Evolutionary conservation across 2,113 vertebrate species (phyloP), one percentile per base, ranked within the genome.

Genomic region (Synchiropus splendidus): DNA sequence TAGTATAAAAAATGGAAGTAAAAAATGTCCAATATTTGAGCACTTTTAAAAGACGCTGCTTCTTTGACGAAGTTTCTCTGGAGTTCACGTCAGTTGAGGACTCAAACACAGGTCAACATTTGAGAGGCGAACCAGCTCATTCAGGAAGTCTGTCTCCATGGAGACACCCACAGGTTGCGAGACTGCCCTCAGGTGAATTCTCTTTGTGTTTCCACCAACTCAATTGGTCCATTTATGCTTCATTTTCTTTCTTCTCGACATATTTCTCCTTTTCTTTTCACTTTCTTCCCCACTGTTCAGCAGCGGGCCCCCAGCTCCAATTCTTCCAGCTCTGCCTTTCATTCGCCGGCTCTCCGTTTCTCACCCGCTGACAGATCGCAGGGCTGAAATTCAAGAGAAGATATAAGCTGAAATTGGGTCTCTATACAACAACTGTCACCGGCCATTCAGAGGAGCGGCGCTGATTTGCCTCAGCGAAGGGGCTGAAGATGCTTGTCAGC

Each of bases 201-300:
- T 69, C 70, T 46, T 65, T 61, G 45, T 53, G 68, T 53, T 58
- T 74, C 56, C 12, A 1, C 43, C 41, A 43, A 43, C 57, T 63
- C 55, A 77, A 74, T 67, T 59, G 71, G 55, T 68, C 66, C 61
- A 72, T 77, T 81, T 78, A 73, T 58, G 61, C 74, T 74, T 75
- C 67, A 66, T 79, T 76, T 64, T 72, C 66, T 70, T 54, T 68
- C 55, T 56, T 67, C 67, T 78, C 72, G 65, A 73, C 39, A 61
- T 78, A 57, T 74, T 63, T 68, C 48, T 67, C 40, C 71, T 51
- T 58, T 62, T 65, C 60, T 64, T 49, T 55, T 64, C 40, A 27
- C 54, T 74, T 61, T 74, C 70, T 66, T 51, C 63, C 36, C 66
- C 36, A 48, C 66, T 30, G 63, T 39, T 68, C 37, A 41, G 60